These are phyloP conservation scores for Trissolcus brochymenae DNA, from an alignment of 2,888 invertebrate genomes.

Conservation along the genomic window DNA sequence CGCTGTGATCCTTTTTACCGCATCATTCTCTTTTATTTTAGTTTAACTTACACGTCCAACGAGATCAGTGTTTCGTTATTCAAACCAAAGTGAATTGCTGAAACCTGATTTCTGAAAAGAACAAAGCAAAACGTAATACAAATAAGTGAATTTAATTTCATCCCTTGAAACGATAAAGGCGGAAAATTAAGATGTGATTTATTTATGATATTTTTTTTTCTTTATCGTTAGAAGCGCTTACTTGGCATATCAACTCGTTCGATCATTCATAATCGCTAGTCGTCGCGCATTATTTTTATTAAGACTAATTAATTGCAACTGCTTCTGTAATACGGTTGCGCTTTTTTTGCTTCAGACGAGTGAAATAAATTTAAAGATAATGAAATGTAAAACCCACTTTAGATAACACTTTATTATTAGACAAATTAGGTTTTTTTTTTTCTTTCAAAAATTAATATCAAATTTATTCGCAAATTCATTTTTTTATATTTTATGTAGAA, in stretches of 20 bases:
- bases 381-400: slow-evolving; percentile 33
- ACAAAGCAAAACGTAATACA: background rate
- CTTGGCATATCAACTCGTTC: background rate
- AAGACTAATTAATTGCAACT: slow-evolving; percentile 75
- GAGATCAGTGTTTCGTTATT: slow-evolving; percentile 26
- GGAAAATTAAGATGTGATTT: no score
- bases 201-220: no score
- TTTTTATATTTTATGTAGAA: background rate
- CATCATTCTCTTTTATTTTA: slow-evolving; percentile 60
- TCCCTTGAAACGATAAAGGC: no score
- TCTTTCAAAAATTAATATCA: background rate
- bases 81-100: slow-evolving; percentile 27
- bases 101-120: background rate
- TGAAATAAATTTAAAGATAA: slow-evolving; percentile 61
- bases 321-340: slow-evolving; percentile 70
- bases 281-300: slow-evolving; percentile 74
- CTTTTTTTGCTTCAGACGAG: slow-evolving; percentile 45
- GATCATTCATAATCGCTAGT: slow-evolving; percentile 72
- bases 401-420: background rate
- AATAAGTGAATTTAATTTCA: no score
- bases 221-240: no score
- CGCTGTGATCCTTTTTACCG: slow-evolving; percentile 70
- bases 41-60: slow-evolving; percentile 42
- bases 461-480: background rate
- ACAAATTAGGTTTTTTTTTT: background rate